Percentiles rank a stretch among this genome's conserved stretches.
phyloP scores from a whole-genome alignment of 2,113 vertebrate species.

The Neogobius melanostomus region DNA sequence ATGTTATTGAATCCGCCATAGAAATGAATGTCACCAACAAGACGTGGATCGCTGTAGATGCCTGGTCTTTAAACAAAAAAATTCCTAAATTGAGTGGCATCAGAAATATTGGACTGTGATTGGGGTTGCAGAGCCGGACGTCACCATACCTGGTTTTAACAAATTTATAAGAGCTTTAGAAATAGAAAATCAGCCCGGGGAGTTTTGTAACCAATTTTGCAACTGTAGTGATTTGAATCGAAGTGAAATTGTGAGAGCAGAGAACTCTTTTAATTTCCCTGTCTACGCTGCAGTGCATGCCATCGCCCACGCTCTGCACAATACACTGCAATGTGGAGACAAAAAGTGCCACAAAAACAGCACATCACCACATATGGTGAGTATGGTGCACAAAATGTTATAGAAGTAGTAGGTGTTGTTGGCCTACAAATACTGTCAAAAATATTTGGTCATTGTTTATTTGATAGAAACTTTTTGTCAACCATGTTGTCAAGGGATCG shows the following conservation, averaged over 20 bases:
- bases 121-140: constrained; percentile 66
- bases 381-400: no score
- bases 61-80: constrained; percentile 71
- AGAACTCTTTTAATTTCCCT: constrained; percentile 63
- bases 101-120: constrained; percentile 68
- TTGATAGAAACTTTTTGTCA: no score
- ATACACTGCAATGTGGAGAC: constrained; percentile 70
- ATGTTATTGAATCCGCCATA: constrained; percentile 73
- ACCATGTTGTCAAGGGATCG: no score
- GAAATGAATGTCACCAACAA: constrained; percentile 72
- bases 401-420: no score
- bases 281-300: constrained; percentile 78
- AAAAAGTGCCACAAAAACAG: constrained; percentile 61
- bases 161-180: constrained; percentile 57
- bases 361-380: no score
- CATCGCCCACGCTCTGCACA: constrained; percentile 78
- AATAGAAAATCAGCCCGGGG: not conserved
- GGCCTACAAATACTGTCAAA: no score
- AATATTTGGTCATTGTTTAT: no score
- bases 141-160: constrained; percentile 63
- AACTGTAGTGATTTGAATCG: constrained; percentile 27
- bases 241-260: not conserved
- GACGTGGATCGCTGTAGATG: constrained; percentile 83
- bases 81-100: constrained; percentile 69
- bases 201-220: constrained; percentile 70